Evolutionary conservation across 2,888 invertebrate genomes (phyloP), one percentile per base, ranked within the genome.

Genomic region (Caenorhabditis auriculariae): DNA sequence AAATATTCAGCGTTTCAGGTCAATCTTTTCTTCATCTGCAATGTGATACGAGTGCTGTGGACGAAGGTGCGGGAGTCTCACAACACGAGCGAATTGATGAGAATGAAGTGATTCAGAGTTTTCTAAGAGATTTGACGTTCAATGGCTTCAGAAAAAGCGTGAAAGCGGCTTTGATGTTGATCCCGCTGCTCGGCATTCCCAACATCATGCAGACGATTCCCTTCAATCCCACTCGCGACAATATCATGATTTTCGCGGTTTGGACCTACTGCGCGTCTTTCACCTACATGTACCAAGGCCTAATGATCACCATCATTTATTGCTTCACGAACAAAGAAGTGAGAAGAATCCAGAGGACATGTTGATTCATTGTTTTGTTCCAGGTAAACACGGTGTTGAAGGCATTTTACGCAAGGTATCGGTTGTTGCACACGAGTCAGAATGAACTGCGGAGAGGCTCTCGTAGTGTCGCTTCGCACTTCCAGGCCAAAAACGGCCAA

Each of bases 321-420:
- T 85, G 85, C 62, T 85, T 85, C 74, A 80, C 84, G 5, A 85
- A 85, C 62, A 82, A 82, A 58, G 84, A 84, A 80, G 84, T 84
- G 55, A 43, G 58, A 38, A 26, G 3, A 4, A 35, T 38, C 23
- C 7, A 17, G 1, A 15, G n/a, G 12, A 24, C 12, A 7, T 7
- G 15, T 45, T 24, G n/a, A 9, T 24, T 24, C 45, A 17, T 28
- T 12, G n/a, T 29, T 19, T 28, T 6, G n/a, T 54, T 73, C 45
- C 44, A 78, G 78, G 79, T 80, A 41, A 74, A 72, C 44, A 60
- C 72, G 9, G 81, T 76, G 37, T 52, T 81, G 23, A 75, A 75
- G 53, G 66, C 64, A 35, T 74, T 69, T 55, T 81, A 76, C 62
- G 66, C 59, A 2, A 66, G 80, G 28, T 81, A 78, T 51, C 71